Evolutionary conservation across 2,113 vertebrate genomes (phyloP), one percentile per base, ranked within the genome.

Genomic region (Epinephelus moara): DNA sequence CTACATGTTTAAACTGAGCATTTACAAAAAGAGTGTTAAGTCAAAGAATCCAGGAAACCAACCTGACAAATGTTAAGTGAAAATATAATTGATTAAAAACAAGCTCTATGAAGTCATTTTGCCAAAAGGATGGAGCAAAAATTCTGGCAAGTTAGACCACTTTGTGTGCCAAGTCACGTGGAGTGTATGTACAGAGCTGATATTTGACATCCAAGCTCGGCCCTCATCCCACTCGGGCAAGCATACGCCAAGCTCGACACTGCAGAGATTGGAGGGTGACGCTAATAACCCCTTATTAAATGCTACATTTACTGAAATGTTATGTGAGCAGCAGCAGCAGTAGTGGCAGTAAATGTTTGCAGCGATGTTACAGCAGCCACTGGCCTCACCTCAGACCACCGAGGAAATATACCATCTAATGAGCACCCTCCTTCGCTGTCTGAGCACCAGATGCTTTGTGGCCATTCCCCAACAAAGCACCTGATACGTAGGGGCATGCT

Each of bases 231-330:
- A 27, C n/a, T 61, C 17, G 33, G 56, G 4, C 40, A 60, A 75
- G 49, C 67, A 23, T 47, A 68, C 11, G 72, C 45, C 77, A 55
- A 70, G 27, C 47, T 60, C 50, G 61, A 70, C 60, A 70, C 57
- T 74, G 75, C 53, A 23, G 21, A 50, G 50, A 53, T 57, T 56
- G 62, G 42, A 59, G 30, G 61, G 13, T 56, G 59, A 57, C 5
- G 30, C 59, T 67, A 69, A 62, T 45, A 78, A 77, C 42, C 17
- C 42, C 68, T 52, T 61, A 74, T 64, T 68, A 75, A 76, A 88
- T 70, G 40, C 30, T 76, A 66, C 66, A 61, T 79, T 59, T 68
- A 53, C 57, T 61, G 42, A 53, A 33, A 33, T 49, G 19, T 70
- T 57, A 62, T 62, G 25, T 23, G 49, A 47, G 67, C 62, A 25